Base-by-base conservation (phyloP, 2,888 invertebrate species). In the Aphidoletes aphidimyza region DNA sequence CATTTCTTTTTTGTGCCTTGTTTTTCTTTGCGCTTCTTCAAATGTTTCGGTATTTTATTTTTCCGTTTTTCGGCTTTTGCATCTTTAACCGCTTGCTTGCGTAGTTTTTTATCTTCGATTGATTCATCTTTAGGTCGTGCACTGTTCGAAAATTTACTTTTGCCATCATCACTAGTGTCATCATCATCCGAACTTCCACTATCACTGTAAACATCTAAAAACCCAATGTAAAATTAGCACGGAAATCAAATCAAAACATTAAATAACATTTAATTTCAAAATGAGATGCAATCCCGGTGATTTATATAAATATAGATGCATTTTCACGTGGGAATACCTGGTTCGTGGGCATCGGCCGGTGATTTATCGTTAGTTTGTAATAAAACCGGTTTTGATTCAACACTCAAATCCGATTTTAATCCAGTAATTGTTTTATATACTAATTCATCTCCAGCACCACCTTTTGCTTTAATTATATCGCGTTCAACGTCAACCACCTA, bases 1-100 rank as follows among this genome's bases (percentile, higher is more conserved):
- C 59, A 85, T 39, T 84, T 39, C 30, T 47, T 84, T 78, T 91
- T 91, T 85, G 91, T 92, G 6, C 89, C 88, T 22, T 91, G 86
- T 88, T 94, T 95, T 88, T 96, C 96, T 88, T 95, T 94, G 86
- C 95, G 92, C 88, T 98, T 98, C 88, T 99, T 99, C 0, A 98
- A 90, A 89, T 98, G 96, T 89, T 99, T 99, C 87, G 97, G 97
- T 0, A 95, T 92, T 92, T 99, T 99, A 0, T 91, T 92, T 91
- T 96, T 96, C 84, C 98, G 92, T 88, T 94, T 96, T 87, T 98
- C 97, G 0, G 97, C 95, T 88, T 97, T 93, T 84, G 94, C 94
- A 84, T 96, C 95, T 90, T 97, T 98, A 0, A 98, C 92, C 0
- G 94, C 94, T 87, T 97, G 95, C 88, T 99, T 99, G 42, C 98